A percentile compares a stretch with the other conserved stretches of the same genome.
phyloP scores from a whole-genome alignment of 1,140 invertebrate genomes.

The Phenacoccus solenopsis region DNA sequence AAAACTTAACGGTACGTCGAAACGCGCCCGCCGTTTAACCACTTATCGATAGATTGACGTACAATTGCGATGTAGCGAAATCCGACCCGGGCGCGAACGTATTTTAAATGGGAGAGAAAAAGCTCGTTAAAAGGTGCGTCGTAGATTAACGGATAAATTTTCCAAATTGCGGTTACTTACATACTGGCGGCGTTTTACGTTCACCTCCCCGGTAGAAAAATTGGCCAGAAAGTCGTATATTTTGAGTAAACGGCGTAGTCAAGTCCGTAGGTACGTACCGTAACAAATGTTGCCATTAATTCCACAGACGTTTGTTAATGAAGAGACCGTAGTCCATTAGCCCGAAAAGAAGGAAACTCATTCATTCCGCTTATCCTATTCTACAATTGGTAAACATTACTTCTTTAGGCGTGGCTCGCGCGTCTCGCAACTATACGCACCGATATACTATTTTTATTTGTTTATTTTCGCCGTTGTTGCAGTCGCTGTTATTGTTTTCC shows the following conservation, averaged over 20 bases:
- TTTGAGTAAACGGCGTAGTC: neutral
- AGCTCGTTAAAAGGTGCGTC: neutral
- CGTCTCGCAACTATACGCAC: neutral
- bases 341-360: constrained; percentile 1
- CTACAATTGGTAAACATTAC: constrained; percentile 1
- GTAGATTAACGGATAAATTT: constrained; percentile 3
- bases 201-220: neutral
- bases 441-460: too few species aligned
- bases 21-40: neutral
- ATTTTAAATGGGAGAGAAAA: neutral
- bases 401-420: neutral
- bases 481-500: too few species aligned
- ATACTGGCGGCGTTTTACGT: neutral
- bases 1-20: too few species aligned
- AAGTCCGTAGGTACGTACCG: neutral
- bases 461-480: too few species aligned
- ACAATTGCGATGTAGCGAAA: neutral
- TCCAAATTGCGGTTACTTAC: neutral
- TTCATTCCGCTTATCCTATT: neutral
- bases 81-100: neutral
- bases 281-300: constrained; percentile 3
- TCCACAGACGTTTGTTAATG: constrained; percentile 1
- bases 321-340: constrained; percentile 1
- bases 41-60: neutral
- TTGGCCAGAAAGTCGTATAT: constrained; percentile 1